Evolutionary conservation across 2,888 invertebrate genomes (phyloP).

Genomic region (Dasysyrphus albostriatus): DNA sequence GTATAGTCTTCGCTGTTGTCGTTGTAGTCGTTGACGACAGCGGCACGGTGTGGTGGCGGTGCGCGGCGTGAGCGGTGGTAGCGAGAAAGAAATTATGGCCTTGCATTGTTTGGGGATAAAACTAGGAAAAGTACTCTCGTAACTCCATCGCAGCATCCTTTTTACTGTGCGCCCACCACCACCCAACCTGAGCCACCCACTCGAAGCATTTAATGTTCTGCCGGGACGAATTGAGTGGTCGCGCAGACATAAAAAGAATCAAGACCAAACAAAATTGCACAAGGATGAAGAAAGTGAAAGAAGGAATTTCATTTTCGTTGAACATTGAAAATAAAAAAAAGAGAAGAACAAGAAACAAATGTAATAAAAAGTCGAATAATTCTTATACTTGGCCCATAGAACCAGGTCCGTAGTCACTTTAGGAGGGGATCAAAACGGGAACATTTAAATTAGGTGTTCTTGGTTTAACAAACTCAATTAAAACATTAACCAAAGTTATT

Average conservation of each 20-base stretch:
- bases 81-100: slow-evolving; percentile 66
- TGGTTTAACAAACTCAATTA: too few species aligned
- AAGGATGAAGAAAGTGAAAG: slow-evolving; percentile 69
- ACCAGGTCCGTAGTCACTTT: background rate
- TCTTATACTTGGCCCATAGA: slow-evolving; percentile 19
- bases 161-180: background rate
- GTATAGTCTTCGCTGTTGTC: background rate
- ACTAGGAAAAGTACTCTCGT: slow-evolving; percentile 59
- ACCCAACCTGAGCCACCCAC: slow-evolving; percentile 1
- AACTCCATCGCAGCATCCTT: slow-evolving; percentile 17
- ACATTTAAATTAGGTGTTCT: too few species aligned
- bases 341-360: slow-evolving; percentile 19
- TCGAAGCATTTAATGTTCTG: slow-evolving; percentile 61
- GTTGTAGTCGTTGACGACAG: background rate
- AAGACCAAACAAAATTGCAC: slow-evolving; percentile 28
- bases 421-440: too few species aligned
- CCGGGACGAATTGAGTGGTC: slow-evolving; percentile 64
- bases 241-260: slow-evolving; percentile 49
- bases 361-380: slow-evolving; percentile 55
- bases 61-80: background rate
- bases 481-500: too few species aligned
- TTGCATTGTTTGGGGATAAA: slow-evolving; percentile 62
- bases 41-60: background rate
- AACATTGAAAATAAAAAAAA: slow-evolving; percentile 44
- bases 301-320: slow-evolving; percentile 75